Conservation (phyloP, 2,797 vertebrate genomes). For the Cichlasoma orientale region DNA sequence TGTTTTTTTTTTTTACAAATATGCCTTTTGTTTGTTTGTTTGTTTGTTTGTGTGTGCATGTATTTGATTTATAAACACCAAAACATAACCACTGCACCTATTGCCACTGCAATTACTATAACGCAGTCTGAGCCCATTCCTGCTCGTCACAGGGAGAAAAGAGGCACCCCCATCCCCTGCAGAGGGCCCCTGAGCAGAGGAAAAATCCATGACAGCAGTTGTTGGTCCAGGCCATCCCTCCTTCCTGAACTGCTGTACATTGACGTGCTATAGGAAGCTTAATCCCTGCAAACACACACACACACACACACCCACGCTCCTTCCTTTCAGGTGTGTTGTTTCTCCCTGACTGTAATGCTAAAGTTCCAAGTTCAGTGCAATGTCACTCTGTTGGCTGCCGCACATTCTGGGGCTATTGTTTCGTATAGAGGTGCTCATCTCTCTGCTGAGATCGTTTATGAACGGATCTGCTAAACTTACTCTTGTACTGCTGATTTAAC, state of each 20-base stretch:
- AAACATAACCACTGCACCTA: too few species aligned
- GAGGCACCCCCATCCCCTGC: not conserved
- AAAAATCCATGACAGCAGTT: constrained; percentile 47
- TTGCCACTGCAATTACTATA: not conserved
- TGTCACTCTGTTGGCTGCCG: not conserved
- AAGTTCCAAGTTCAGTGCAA: constrained; percentile 36
- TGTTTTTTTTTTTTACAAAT: not conserved
- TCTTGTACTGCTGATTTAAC: not conserved
- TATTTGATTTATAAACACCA: not conserved
- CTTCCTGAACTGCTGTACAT: constrained; percentile 40
- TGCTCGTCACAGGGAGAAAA: constrained; percentile 8
- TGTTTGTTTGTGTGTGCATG: not conserved
- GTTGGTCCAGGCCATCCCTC: constrained; percentile 21
- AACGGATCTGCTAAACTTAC: not conserved
- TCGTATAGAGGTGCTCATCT: not conserved
- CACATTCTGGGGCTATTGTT: not conserved
- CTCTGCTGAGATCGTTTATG: not conserved
- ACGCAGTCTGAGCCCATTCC: not conserved
- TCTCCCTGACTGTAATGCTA: constrained; percentile 26
- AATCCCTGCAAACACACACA: constrained; percentile 2
- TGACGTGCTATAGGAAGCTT: constrained; percentile 29
- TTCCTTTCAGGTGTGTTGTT: constrained; percentile 38
- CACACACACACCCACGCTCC: not conserved
- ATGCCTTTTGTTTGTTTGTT: not conserved
- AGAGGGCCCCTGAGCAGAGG: constrained; percentile 2